Percentiles rank a stretch among this genome's conserved stretches.
phyloP scores from a whole-genome alignment of 2,113 vertebrate genomes.

The Petaurus breviceps region DNA sequence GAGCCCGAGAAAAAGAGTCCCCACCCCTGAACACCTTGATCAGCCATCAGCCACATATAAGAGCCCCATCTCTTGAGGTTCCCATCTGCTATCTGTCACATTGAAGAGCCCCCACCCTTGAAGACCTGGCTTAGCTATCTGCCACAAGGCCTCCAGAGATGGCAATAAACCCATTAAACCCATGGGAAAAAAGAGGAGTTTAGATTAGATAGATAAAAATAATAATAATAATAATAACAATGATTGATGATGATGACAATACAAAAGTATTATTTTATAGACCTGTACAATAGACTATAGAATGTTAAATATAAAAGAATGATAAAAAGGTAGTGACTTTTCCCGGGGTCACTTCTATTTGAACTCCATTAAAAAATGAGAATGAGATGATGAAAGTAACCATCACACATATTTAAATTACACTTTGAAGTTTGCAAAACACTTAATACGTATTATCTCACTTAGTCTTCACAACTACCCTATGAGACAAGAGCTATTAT shows the following conservation, averaged over 20 bases:
- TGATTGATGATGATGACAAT: background rate
- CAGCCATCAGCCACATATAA: no score
- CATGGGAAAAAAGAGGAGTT: no score
- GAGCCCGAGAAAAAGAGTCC: no score
- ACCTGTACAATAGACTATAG: background rate
- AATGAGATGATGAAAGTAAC: background rate
- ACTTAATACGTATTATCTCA: background rate
- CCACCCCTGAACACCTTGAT: no score
- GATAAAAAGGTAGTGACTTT: background rate
- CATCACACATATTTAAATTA: background rate
- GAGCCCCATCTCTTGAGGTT: no score
- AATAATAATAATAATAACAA: background rate
- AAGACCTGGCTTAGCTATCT: no score
- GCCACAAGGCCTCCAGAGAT: no score
- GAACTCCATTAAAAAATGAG: background rate
- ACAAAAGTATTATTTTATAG: background rate
- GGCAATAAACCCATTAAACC: no score
- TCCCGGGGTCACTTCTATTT: background rate
- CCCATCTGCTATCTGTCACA: no score
- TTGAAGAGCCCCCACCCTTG: no score
- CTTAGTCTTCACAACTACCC: background rate
- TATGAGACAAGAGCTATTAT: background rate
- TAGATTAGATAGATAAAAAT: background rate
- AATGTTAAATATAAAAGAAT: background rate
- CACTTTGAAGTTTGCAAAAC: background rate